Evolutionary conservation across 2,888 invertebrate genomes (phyloP).

Genomic region (Phyto melanocephala): DNA sequence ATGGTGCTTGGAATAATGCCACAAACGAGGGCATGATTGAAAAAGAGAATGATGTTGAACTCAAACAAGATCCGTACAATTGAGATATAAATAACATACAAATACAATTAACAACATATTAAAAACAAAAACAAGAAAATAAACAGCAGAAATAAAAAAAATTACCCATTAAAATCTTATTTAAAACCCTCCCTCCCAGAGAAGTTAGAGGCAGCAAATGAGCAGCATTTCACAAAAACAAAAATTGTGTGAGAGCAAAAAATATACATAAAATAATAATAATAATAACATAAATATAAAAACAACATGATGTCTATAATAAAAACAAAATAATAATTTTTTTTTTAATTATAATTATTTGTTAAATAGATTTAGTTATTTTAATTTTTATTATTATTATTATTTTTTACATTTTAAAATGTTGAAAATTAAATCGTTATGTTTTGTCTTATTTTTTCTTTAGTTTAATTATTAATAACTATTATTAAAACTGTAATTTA

Average conservation of each 20-base stretch:
- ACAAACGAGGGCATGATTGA: constrained; percentile 78
- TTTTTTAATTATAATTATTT: constrained; percentile 20
- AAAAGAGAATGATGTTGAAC: constrained; percentile 77
- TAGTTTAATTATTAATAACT: constrained; percentile 46
- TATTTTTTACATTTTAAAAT: not conserved
- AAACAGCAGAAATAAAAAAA: constrained; percentile 35
- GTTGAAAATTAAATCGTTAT: constrained; percentile 25
- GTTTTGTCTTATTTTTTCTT: constrained; percentile 34
- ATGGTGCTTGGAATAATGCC: constrained; percentile 82
- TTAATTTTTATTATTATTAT: constrained; percentile 26
- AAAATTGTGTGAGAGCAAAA: not conserved
- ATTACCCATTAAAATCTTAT: constrained; percentile 9
- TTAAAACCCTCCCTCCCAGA: constrained; percentile 29
- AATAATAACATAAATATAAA: not conserved
- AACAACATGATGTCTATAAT: constrained; percentile 7
- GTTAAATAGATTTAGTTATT: constrained; percentile 31
- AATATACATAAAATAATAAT: not conserved
- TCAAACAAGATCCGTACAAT: constrained; percentile 75
- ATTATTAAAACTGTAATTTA: constrained; percentile 42
- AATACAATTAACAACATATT: constrained; percentile 62
- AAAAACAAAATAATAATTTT: constrained; percentile 12
- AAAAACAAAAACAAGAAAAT: constrained; percentile 41
- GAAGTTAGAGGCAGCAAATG: constrained; percentile 60
- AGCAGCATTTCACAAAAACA: constrained; percentile 35
- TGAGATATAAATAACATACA: constrained; percentile 71